Conservation (phyloP, 1,140 invertebrate genomes). For the Drosophila bifasciata region DNA sequence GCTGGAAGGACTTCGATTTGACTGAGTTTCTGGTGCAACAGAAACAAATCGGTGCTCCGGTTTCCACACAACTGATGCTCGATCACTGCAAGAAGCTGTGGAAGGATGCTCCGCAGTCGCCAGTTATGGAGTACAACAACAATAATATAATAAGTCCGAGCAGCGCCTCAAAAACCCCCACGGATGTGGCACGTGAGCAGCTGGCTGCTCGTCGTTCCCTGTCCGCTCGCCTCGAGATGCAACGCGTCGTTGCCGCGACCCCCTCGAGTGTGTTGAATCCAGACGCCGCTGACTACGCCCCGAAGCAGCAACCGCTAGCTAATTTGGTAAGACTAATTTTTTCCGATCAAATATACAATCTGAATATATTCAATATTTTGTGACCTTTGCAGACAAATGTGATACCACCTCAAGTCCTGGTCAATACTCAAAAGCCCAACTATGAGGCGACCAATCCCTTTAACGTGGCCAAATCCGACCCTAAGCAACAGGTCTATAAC, state of each 20-base stretch:
- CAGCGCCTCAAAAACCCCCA: constrained; percentile 51
- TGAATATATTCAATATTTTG: not conserved
- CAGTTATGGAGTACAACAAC: constrained; percentile 54
- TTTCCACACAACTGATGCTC: constrained; percentile 63
- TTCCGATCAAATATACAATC: not conserved
- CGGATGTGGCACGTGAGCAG: constrained; percentile 65
- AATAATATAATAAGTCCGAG: constrained; percentile 36
- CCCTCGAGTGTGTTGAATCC: constrained; percentile 36
- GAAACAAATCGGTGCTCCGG: constrained; percentile 69
- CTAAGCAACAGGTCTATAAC: constrained; percentile 48
- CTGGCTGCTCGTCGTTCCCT: constrained; percentile 60
- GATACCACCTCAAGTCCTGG: constrained; percentile 31
- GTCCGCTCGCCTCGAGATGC: constrained; percentile 67
- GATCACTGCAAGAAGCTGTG: constrained; percentile 75
- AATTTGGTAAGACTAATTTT: constrained; percentile 53
- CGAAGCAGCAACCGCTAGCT: constrained; percentile 38
- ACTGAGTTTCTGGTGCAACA: constrained; percentile 74
- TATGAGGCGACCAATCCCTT: constrained; percentile 35
- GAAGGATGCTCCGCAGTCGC: constrained; percentile 50
- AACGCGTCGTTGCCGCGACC: constrained; percentile 44
- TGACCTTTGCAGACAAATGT: constrained; percentile 62
- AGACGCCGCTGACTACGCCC: constrained; percentile 23
- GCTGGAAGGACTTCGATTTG: constrained; percentile 76
- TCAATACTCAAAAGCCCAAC: constrained; percentile 50
- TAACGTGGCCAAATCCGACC: constrained; percentile 57